A percentile compares a stretch with the other conserved stretches of the same genome.
Conservation (phyloP, 2,888 invertebrate genomes). For the Diploptera punctata region DNA sequence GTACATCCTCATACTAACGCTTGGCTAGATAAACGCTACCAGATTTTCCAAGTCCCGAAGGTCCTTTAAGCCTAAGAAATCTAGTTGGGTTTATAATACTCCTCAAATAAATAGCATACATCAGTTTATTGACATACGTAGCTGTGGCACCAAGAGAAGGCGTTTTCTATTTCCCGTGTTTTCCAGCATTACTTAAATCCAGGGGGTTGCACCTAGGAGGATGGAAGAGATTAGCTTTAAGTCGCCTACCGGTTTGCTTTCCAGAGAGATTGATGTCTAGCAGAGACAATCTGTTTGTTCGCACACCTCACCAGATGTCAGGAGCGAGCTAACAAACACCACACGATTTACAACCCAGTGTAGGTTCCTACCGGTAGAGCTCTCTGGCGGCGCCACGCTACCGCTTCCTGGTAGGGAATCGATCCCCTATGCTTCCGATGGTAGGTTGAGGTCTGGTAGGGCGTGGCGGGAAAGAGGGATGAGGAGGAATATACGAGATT, state of each 20-base stretch:
- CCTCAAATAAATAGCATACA: too few relatives aligned
- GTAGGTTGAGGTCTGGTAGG: background rate
- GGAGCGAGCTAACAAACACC: background rate
- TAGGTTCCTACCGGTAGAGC: constrained; percentile 2
- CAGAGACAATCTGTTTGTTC: too few relatives aligned
- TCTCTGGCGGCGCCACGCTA: too few relatives aligned
- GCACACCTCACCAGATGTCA: constrained; percentile 23
- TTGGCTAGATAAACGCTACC: too few relatives aligned
- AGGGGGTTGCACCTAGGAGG: background rate
- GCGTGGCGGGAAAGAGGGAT: background rate
- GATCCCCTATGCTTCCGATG: background rate
- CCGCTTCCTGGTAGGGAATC: background rate
- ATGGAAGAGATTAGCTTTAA: background rate
- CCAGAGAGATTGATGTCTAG: background rate
- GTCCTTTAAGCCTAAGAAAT: too few relatives aligned
- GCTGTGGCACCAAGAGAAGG: too few relatives aligned
- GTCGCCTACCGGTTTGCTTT: background rate
- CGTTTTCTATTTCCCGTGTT: too few relatives aligned
- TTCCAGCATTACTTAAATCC: background rate
- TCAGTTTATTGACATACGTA: too few relatives aligned
- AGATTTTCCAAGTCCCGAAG: too few relatives aligned
- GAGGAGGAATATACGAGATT: background rate
- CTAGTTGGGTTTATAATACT: too few relatives aligned
- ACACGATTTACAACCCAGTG: constrained; percentile 11
- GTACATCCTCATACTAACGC: too few relatives aligned